These are phyloP conservation scores for Idaea aversata DNA, from an alignment of 2,888 invertebrate species.

Conservation along the genomic window DNA sequence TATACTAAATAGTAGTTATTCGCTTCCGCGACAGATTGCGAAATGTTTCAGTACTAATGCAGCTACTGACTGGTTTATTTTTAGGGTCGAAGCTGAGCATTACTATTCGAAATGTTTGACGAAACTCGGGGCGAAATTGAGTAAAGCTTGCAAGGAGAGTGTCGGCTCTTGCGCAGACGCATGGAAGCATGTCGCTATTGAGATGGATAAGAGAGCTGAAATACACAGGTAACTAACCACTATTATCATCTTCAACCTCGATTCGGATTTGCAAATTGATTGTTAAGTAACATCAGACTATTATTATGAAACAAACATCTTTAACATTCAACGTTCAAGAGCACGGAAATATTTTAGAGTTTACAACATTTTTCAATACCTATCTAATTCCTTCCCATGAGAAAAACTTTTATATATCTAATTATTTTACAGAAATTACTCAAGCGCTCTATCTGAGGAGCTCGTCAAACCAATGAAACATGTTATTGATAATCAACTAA, in stretches of 20 bases:
- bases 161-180: slow-evolving; percentile 91
- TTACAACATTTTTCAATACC: background rate
- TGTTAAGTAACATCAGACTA: background rate
- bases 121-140: slow-evolving; percentile 91
- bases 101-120: slow-evolving; percentile 94
- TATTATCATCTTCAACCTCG: background rate
- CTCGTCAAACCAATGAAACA: slow-evolving; percentile 92
- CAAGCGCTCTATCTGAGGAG: slow-evolving; percentile 90
- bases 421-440: slow-evolving; percentile 83
- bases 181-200: slow-evolving; percentile 94
- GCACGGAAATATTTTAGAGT: background rate
- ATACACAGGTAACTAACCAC: slow-evolving; percentile 83
- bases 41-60: slow-evolving; percentile 9
- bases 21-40: slow-evolving; percentile 30
- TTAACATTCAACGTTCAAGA: background rate
- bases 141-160: slow-evolving; percentile 89
- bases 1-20: slow-evolving; percentile 25
- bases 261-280: background rate
- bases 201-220: slow-evolving; percentile 95
- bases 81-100: slow-evolving; percentile 93
- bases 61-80: slow-evolving; percentile 38
- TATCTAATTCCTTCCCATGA: background rate
- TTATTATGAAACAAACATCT: background rate
- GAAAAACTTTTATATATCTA: background rate
- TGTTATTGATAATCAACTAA: slow-evolving; percentile 85